phyloP scores from a whole-genome alignment of 1,140 invertebrate genomes.

The Drosophila paulistorum region DNA sequence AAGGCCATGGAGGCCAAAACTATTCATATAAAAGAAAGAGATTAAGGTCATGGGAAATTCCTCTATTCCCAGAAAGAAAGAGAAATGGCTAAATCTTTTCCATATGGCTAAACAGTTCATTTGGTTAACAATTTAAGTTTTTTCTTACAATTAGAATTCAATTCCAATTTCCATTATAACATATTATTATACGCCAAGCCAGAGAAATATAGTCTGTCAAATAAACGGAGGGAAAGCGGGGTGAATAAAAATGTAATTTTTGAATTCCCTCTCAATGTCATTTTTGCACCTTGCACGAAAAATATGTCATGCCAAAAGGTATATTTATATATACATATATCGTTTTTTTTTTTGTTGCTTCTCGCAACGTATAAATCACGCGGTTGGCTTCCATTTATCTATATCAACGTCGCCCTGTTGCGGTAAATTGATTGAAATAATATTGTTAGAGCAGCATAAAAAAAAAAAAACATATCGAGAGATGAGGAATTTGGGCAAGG shows the following conservation, averaged over 20 bases:
- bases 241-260: no score
- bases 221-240: background rate
- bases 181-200: no score
- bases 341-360: slow-evolving; percentile 26
- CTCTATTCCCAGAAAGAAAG: no score
- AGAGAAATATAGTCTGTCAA: background rate
- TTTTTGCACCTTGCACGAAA: slow-evolving; percentile 70
- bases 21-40: no score
- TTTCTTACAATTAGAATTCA: slow-evolving; percentile 74
- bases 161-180: slow-evolving; percentile 71
- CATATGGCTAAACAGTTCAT: no score
- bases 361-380: slow-evolving; percentile 72
- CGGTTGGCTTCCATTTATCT: slow-evolving; percentile 61
- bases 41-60: no score
- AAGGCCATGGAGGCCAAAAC: no score
- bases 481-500: background rate
- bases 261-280: slow-evolving; percentile 27
- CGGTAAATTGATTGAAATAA: slow-evolving; percentile 78
- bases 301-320: slow-evolving; percentile 75
- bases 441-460: slow-evolving; percentile 63
- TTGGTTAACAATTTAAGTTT: no score
- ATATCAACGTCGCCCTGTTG: slow-evolving; percentile 22
- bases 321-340: slow-evolving; percentile 60
- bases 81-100: no score
- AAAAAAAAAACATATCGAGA: slow-evolving; percentile 1